These are phyloP conservation scores for Pelagia noctiluca DNA, from an alignment of 30 jellyfish, hydroid and myxozoan genomes.

Conservation along the genomic window DNA sequence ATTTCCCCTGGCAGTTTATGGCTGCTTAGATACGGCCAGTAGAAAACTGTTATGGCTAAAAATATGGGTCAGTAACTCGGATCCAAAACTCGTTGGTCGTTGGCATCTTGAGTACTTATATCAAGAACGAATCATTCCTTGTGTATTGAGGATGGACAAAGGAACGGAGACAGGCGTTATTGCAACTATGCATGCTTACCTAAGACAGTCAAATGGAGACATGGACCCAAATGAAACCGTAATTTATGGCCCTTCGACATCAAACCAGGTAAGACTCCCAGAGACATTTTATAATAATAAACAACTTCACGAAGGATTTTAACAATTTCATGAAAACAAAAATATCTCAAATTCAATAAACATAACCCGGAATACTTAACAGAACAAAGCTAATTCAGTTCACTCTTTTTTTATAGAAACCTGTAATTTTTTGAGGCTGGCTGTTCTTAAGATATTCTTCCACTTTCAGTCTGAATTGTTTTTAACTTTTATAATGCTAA, in stretches of 20 bases:
- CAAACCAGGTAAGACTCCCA: slow-evolving; percentile 24
- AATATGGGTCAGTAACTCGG: slow-evolving; percentile 52
- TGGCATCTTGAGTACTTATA: slow-evolving; percentile 37
- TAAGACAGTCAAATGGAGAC: slow-evolving; percentile 17
- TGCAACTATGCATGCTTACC: slow-evolving; percentile 38
- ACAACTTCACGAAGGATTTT: neutral
- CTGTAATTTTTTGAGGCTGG: neutral
- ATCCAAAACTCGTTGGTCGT: slow-evolving; percentile 44
- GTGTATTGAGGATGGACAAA: slow-evolving; percentile 15
- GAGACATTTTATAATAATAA: neutral
- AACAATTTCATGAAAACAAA: neutral
- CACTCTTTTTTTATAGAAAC: too few species aligned
- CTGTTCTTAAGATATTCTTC: neutral
- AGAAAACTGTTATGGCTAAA: slow-evolving; percentile 48
- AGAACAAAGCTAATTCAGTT: too few species aligned
- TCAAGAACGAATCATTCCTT: neutral
- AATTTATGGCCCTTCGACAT: slow-evolving; percentile 42
- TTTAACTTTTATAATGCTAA: too few species aligned
- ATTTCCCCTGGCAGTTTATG: slow-evolving; percentile 61
- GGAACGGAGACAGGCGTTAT: slow-evolving; percentile 22
- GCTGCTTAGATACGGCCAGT: slow-evolving; percentile 52
- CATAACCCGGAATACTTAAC: too few species aligned
- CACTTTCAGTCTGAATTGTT: neutral
- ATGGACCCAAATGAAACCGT: slow-evolving; percentile 42
- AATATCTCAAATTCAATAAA: too few species aligned